Conservation (phyloP, 2,888 invertebrate species). For the Dugesia japonica region DNA sequence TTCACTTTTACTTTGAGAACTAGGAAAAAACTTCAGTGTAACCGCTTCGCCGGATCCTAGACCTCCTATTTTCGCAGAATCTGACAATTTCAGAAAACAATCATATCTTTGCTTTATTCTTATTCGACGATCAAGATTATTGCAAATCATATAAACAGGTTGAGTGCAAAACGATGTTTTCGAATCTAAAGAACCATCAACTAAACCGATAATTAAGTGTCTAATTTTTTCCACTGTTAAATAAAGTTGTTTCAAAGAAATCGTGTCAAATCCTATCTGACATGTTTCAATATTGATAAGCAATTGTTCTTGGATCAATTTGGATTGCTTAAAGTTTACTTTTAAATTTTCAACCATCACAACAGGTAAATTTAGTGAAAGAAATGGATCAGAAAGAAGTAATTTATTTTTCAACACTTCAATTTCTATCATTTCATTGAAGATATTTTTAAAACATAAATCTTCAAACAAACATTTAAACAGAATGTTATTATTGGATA, state of each 20-base stretch:
- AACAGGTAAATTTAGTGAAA: neutral
- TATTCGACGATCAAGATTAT: neutral
- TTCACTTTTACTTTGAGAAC: neutral
- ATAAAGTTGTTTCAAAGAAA: neutral
- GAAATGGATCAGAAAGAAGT: neutral
- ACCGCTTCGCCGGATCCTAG: neutral
- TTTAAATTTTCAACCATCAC: neutral
- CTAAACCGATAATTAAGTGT: neutral
- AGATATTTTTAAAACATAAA: neutral
- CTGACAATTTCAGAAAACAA: neutral
- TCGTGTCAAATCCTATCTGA: neutral
- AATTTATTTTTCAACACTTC: neutral
- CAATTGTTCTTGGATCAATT: neutral
- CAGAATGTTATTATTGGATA: neutral
- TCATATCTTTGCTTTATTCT: neutral
- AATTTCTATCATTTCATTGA: neutral
- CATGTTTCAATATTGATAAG: neutral
- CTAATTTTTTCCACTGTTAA: neutral
- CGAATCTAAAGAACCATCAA: neutral
- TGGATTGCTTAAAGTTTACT: neutral
- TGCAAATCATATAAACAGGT: neutral
- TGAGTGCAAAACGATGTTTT: neutral
- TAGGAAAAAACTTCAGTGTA: neutral
- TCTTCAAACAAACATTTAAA: neutral
- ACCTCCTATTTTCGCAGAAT: neutral